Evolutionary conservation across 37 sponge, comb jelly and placozoan genomes (phyloP).

Genomic region (Spongia lamella): DNA sequence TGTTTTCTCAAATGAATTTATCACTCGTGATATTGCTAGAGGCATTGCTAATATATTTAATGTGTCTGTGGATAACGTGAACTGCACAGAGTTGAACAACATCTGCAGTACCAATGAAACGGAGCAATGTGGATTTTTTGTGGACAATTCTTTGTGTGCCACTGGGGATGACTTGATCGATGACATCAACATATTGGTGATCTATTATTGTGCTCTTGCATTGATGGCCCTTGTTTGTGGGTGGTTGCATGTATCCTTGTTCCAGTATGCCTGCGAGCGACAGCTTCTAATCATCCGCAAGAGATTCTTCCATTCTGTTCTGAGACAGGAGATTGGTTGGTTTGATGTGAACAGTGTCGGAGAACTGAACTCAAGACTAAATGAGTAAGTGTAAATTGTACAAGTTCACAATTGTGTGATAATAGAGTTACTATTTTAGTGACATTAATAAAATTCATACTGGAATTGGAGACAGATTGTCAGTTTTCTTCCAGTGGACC

Average conservation of each 20-base stretch:
- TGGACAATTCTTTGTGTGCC: too few species aligned
- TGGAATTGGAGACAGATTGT: constrained; percentile 55
- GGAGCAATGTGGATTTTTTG: too few species aligned
- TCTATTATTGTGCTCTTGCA: constrained; percentile 18
- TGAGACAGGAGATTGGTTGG: constrained; percentile 71
- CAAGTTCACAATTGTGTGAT: too few species aligned
- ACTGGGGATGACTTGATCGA: background rate
- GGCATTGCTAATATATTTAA: too few species aligned
- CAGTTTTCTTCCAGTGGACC: constrained; percentile 26
- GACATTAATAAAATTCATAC: constrained; percentile 40
- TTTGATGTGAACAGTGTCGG: constrained; percentile 66
- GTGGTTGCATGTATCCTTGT: constrained; percentile 35
- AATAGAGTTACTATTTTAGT: constrained; percentile 27
- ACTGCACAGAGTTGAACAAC: too few species aligned
- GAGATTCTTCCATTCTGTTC: constrained; percentile 33
- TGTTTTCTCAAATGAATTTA: constrained; percentile 37
- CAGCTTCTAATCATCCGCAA: constrained; percentile 43
- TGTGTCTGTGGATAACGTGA: too few species aligned
- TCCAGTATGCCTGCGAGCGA: constrained; percentile 27
- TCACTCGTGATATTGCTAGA: constrained; percentile 1
- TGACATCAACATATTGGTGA: background rate
- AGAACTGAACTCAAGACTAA: constrained; percentile 39
- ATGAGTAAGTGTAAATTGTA: too few species aligned
- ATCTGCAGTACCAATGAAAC: too few species aligned
- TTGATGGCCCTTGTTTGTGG: constrained; percentile 18